Evolutionary conservation across 2,113 vertebrate genomes (phyloP), one percentile per base, ranked within the genome.

Genomic region (Semicossyphus pulcher): DNA sequence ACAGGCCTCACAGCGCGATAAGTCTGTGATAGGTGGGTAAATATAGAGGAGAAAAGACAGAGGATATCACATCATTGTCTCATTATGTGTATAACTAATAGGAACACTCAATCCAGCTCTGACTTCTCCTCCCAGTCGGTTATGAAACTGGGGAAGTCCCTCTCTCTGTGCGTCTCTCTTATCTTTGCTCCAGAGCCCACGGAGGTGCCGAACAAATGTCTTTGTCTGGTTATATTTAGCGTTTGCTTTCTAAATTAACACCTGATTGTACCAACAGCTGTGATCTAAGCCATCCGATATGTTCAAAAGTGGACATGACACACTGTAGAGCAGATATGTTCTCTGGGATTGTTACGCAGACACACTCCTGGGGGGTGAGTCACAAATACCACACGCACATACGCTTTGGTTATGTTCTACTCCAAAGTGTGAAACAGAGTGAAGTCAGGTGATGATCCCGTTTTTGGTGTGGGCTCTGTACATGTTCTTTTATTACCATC

Each of bases 81-180:
- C 61, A 58, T 82, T 45, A 15, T 76, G 23, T 58, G 60, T 51
- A 67, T 80, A 63, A 76, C 45, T 34, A 34, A 71, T 77, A 45
- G 71, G 56, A 76, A 69, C 70, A 72, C 64, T 83, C 41, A 61
- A 34, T 51, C 48, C 61, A 56, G 58, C 37, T 59, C 34, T 64
- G 57, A 39, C 12, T 53, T 59, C 49, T 72, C 44, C 23, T 74
- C 77, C 54, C 7, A 4, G 21, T 39, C 62, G n/a, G 18, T 78
- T 78, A 72, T 73, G 76, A 83, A 78, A 54, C 44, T 1, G 71
- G 87, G 92, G 87, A 89, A 88, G 77, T 91, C 85, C 88, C 87
- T 47, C 64, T 44, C 44, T 65, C 52, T 49, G 20, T 51, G 47
- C 31, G 7, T 49, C 72, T 31, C 48, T 57, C 52, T 64, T 54